These are phyloP conservation scores for Atlantisia rogersi DNA, from an alignment of 2,113 vertebrate species.

Conservation along the genomic window DNA sequence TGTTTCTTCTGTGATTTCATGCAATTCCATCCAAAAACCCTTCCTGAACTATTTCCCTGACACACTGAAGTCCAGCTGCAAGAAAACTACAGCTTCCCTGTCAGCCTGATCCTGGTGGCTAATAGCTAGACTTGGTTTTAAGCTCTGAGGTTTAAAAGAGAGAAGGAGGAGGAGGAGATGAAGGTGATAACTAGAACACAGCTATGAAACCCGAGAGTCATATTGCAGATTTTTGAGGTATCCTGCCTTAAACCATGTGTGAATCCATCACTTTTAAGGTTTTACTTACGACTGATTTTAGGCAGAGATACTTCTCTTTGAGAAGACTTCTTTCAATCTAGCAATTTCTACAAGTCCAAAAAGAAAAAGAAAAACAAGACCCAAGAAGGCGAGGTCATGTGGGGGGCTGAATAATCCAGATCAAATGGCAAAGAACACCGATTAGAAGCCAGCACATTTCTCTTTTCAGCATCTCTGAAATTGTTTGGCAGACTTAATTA, in stretches of 20 bases:
- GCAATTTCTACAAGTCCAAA: not conserved
- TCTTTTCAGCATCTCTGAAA: slow-evolving; percentile 64
- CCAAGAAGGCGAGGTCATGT: not conserved
- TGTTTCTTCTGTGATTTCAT: not conserved
- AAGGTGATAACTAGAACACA: not conserved
- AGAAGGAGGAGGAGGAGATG: not conserved
- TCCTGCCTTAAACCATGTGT: not conserved
- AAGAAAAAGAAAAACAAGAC: slow-evolving; percentile 24
- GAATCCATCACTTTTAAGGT: not conserved
- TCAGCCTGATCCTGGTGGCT: not conserved
- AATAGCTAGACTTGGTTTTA: not conserved
- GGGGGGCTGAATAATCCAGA: slow-evolving; percentile 39
- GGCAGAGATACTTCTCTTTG: not conserved
- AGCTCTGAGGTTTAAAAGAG: not conserved
- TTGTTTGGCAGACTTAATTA: slow-evolving; percentile 68
- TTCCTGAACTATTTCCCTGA: not conserved
- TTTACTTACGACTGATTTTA: not conserved
- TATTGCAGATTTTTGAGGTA: not conserved
- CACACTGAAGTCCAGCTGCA: not conserved
- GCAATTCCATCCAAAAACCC: not conserved
- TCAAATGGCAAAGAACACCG: slow-evolving; percentile 49
- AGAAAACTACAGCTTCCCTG: not conserved
- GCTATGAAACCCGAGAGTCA: not conserved
- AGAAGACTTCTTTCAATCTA: not conserved
- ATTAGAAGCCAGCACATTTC: slow-evolving; percentile 65